phyloP scores from a whole-genome alignment of 2,797 vertebrate genomes.

The Myiotriccus ornatus region DNA sequence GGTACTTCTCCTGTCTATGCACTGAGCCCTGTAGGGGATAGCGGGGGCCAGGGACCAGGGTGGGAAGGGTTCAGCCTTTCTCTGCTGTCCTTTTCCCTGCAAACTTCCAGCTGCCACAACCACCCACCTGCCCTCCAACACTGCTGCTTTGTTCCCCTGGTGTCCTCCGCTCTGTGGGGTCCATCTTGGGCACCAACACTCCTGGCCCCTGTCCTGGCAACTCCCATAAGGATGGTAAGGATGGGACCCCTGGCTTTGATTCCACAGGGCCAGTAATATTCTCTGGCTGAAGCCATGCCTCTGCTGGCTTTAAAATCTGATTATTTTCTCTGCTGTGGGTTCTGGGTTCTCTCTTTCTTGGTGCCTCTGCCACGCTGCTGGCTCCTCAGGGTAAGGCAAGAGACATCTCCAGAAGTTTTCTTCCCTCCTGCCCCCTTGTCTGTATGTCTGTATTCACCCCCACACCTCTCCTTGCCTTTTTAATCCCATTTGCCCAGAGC shows the following conservation, averaged over 20 bases:
- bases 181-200: background rate
- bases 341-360: background rate
- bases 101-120: background rate
- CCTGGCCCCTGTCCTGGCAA: background rate
- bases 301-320: background rate
- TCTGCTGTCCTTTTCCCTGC: background rate
- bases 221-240: background rate
- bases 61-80: background rate
- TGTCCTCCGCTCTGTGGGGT: rapidly evolving
- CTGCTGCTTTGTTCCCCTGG: background rate
- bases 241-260: background rate
- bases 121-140: background rate
- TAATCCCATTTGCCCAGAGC: background rate
- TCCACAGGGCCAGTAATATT: background rate
- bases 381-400: rapidly evolving
- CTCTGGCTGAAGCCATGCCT: background rate
- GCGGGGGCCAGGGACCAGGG: rapidly evolving
- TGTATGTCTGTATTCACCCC: background rate
- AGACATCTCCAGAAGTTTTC: background rate
- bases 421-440: background rate
- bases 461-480: background rate
- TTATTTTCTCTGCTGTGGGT: background rate
- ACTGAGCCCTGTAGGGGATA: background rate
- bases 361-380: background rate
- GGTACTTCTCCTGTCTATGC: background rate